Conservation (phyloP, 1,140 invertebrate genomes). For the Philaenus spumarius region DNA sequence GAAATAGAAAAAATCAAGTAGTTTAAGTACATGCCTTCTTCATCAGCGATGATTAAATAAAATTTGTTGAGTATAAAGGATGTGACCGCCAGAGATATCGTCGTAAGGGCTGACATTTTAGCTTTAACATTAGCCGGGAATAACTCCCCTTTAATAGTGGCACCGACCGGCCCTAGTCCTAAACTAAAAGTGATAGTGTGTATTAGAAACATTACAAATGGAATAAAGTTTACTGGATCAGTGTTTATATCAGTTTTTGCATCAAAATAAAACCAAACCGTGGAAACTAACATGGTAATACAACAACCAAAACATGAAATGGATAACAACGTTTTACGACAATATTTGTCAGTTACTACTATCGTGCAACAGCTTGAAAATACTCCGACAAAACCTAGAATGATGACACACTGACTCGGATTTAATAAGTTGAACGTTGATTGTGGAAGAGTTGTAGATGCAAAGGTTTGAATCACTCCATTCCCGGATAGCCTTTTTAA, state of each 20-base stretch:
- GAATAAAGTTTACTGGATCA: conserved; percentile 32
- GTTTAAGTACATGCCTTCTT: conserved; percentile 57
- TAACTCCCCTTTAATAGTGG: background rate
- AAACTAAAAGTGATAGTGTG: conserved; percentile 1
- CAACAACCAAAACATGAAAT: conserved; percentile 43
- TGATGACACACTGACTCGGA: conserved; percentile 20
- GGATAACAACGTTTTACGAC: conserved; percentile 46
- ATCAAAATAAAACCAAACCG: conserved; percentile 41
- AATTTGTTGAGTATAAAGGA: conserved; percentile 64
- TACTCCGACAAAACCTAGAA: conserved; percentile 30
- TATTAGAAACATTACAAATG: background rate
- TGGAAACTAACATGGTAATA: conserved; percentile 39
- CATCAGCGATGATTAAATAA: conserved; percentile 50
- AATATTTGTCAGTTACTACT: conserved; percentile 41
- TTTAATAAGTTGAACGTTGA: conserved; percentile 8
- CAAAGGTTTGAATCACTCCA: conserved; percentile 24
- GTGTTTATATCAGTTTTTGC: conserved; percentile 38
- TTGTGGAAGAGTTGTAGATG: conserved; percentile 33
- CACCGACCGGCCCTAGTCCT: background rate
- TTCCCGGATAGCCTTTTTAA: conserved; percentile 20
- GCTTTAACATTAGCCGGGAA: conserved; percentile 10
- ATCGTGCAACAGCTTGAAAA: conserved; percentile 41
- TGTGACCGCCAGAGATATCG: background rate
- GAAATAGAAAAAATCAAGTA: conserved; percentile 73
- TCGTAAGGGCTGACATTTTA: conserved; percentile 4